Evolutionary conservation across 2,113 vertebrate genomes (phyloP).

Genomic region (Chloebia gouldiae): DNA sequence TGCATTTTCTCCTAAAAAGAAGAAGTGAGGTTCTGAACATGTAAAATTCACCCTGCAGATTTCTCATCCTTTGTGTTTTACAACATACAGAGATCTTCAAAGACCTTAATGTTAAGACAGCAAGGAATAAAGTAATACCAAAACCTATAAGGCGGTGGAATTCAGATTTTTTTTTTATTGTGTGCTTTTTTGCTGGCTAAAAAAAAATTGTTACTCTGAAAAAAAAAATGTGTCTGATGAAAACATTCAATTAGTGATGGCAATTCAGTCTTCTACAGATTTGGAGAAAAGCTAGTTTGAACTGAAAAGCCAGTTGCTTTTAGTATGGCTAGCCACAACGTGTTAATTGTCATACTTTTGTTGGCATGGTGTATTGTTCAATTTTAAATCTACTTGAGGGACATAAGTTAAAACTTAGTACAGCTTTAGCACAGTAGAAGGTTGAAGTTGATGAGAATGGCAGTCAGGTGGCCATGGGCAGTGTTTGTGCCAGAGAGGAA

Average conservation of each 20-base stretch:
- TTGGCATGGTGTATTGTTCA: too few relatives aligned
- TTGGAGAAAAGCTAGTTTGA: neutral
- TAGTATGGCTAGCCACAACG: neutral
- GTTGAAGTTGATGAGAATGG: neutral
- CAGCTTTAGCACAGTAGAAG: neutral
- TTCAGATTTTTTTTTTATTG: neutral
- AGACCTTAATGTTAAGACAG: neutral
- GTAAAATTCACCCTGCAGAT: neutral
- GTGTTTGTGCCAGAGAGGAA: slow-evolving; percentile 36
- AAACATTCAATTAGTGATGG: neutral
- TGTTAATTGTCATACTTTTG: neutral
- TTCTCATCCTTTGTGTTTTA: neutral
- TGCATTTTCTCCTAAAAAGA: neutral
- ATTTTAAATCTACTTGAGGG: neutral
- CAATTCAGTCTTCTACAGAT: neutral
- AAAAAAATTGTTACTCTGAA: neutral
- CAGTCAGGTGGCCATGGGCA: neutral
- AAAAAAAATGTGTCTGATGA: neutral
- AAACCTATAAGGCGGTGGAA: neutral
- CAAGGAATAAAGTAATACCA: neutral
- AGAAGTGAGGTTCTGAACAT: neutral
- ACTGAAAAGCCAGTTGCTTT: neutral
- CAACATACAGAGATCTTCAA: neutral
- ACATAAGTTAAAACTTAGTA: neutral
- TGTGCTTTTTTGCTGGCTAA: neutral